These are phyloP conservation scores for Tetramorium bicarinatum DNA, from an alignment of 2,888 invertebrate genomes.

Conservation along the genomic window DNA sequence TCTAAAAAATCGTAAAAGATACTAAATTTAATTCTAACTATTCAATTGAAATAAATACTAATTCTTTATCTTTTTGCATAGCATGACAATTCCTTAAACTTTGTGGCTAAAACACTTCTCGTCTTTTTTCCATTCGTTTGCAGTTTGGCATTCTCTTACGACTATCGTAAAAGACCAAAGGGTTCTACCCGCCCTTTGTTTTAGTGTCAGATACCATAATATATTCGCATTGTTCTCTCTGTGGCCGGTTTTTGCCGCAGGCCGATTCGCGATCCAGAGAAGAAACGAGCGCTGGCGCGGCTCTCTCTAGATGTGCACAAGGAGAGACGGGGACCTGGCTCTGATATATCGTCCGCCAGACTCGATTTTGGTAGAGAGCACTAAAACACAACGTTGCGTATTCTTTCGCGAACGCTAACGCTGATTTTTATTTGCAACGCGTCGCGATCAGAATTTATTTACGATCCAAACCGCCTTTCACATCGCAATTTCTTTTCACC, in stretches of 20 bases:
- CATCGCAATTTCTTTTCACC: slow-evolving; percentile 30
- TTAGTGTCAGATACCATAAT: slow-evolving; percentile 74
- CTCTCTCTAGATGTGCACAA: slow-evolving; percentile 53
- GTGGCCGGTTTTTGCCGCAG: slow-evolving; percentile 73
- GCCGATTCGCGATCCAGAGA: slow-evolving; percentile 67
- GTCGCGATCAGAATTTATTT: slow-evolving; percentile 35
- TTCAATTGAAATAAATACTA: neutral
- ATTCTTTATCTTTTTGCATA: neutral
- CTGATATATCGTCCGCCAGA: slow-evolving; percentile 63
- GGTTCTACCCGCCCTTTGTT: slow-evolving; percentile 67
- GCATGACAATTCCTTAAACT: neutral
- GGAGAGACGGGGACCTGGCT: slow-evolving; percentile 34
- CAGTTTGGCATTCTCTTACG: slow-evolving; percentile 40
- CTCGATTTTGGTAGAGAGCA: slow-evolving; percentile 63
- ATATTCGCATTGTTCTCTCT: slow-evolving; percentile 76
- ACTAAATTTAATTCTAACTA: neutral
- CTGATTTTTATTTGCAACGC: slow-evolving; percentile 31
- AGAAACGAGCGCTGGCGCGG: slow-evolving; percentile 26
- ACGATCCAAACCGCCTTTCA: neutral
- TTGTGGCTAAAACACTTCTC: neutral
- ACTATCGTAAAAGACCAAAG: slow-evolving; percentile 68
- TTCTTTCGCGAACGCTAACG: slow-evolving; percentile 63
- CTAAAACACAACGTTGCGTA: slow-evolving; percentile 58
- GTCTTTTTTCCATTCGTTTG: neutral
- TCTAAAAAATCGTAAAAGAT: neutral